Evolutionary conservation across 1,140 invertebrate species (phyloP), one percentile per base, ranked within the genome.

Genomic region (Drosophila repleta): DNA sequence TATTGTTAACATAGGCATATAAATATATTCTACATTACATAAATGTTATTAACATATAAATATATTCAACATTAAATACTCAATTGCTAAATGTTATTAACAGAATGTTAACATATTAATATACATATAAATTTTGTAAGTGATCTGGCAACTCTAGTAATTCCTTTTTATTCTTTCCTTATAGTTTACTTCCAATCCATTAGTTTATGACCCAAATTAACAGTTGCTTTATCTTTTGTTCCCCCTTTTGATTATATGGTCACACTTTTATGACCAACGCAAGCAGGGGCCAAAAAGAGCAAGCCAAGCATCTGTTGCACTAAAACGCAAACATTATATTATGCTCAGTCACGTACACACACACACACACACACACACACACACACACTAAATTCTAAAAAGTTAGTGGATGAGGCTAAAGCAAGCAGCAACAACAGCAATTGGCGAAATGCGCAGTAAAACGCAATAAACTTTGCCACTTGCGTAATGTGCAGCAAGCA

Each of bases 391-490:
- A 51, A 71, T 61, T 53, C 60, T 60, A 55, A 71, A 74, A 65
- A 74, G 51, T 53, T 69, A 49, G 51, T 49, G 55, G 18, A 46
- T 55, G 35, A 49, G 18, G 43, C 7, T 24, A 29, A 17, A 52
- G 18, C 10, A 37, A 29, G 29, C 29, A 29, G 29, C 29, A 29
- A 4, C 21, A 41, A 35, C 39, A 61, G 48, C 62, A 63, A 69
- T 55, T 53, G 63, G 46, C 69, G 46, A 84, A 79, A 70, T 84
- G 70, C 64, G 68, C 75, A 84, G 79, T 84, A 78, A 70, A 80
- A 85, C 80, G 80, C 80, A 84, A 85, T 85, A 85, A 85, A 80
- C 71, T 73, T 75, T 74, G 35, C 65, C 55, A 71, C 69, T 85
- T 85, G 81, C 81, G 82, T 85, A 85, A 85, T 64, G 60, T 58